These are phyloP conservation scores for Rana temporaria DNA, from an alignment of 2,113 vertebrate species.

Conservation along the genomic window DNA sequence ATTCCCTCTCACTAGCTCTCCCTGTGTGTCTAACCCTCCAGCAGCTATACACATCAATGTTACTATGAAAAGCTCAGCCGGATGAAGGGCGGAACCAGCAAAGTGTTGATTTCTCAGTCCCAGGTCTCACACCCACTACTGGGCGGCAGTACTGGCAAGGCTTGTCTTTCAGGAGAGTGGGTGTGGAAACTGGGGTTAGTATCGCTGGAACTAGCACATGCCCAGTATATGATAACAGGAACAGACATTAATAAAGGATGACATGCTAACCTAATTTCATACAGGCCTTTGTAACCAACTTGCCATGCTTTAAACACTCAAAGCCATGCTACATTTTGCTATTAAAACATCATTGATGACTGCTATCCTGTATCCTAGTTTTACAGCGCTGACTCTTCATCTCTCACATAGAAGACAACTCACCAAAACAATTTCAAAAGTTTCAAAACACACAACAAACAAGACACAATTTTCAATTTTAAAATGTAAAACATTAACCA, in stretches of 20 bases:
- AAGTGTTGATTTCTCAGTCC: background rate
- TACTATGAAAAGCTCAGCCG: background rate
- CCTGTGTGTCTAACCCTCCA: too few species aligned
- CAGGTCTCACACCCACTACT: constrained; percentile 3
- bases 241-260: background rate
- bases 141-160: constrained; percentile 8
- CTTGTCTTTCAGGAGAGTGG: constrained; percentile 23
- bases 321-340: background rate
- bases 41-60: too few species aligned
- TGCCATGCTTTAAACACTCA: background rate
- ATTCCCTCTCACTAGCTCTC: background rate
- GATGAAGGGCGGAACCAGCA: background rate
- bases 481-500: background rate
- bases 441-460: too few species aligned
- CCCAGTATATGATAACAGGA: background rate
- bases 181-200: background rate
- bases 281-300: background rate
- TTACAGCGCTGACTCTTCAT: too few species aligned
- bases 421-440: too few species aligned
- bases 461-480: too few species aligned
- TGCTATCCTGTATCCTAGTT: background rate
- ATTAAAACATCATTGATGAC: background rate
- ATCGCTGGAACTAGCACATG: background rate
- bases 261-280: background rate
- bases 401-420: too few species aligned